A percentile compares a stretch with the other conserved stretches of the same genome.
phyloP scores from a whole-genome alignment of 2,113 vertebrate species.

The Shinisaurus crocodilurus region DNA sequence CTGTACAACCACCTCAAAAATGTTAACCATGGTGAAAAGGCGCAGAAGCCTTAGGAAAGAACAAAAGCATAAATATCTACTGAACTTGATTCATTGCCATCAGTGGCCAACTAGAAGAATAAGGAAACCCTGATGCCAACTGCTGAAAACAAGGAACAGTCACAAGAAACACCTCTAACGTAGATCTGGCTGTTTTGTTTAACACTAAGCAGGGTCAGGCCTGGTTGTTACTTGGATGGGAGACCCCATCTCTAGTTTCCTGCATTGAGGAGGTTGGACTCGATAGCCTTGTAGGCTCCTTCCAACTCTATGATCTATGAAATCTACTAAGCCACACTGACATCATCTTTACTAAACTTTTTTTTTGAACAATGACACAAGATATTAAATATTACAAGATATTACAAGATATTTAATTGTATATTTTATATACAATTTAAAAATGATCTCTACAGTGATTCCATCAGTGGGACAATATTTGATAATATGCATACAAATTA shows the following conservation, averaged over 20 bases:
- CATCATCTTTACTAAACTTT: background rate
- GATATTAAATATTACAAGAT: no score
- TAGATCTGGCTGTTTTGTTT: background rate
- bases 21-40: no score
- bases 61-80: background rate
- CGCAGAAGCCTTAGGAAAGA: background rate
- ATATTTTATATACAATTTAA: background rate
- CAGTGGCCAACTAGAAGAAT: background rate
- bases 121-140: background rate
- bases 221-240: no score
- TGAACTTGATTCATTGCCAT: background rate
- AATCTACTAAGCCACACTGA: conserved; percentile 18
- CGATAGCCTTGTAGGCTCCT: no score
- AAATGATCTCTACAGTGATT: background rate
- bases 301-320: no score
- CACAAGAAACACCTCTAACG: background rate
- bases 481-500: background rate
- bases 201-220: fast-evolving
- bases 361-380: background rate
- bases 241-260: no score
- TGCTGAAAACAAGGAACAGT: background rate
- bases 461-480: background rate
- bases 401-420: no score
- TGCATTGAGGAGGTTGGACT: no score
- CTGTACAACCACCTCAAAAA: background rate